phyloP scores from a whole-genome alignment of 2,888 invertebrate genomes.

The Notocelia uddmanniana region DNA sequence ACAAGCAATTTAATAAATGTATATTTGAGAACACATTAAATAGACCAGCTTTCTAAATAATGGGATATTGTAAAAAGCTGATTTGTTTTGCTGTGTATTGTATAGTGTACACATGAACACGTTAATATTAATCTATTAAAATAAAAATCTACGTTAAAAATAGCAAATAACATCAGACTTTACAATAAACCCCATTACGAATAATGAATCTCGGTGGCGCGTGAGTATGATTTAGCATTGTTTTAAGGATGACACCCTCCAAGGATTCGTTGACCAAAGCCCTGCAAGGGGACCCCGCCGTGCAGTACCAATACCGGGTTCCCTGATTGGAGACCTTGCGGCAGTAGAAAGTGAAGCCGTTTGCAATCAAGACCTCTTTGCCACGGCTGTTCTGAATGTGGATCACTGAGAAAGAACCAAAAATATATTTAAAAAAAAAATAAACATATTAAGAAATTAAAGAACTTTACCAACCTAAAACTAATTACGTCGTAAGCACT shows the following conservation, averaged over 20 bases:
- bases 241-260: not conserved
- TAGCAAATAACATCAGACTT: not conserved
- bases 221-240: not conserved
- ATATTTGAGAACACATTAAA: too few species aligned
- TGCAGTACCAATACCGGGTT: not conserved
- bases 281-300: not conserved
- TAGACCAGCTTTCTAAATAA: too few species aligned
- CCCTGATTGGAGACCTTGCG: not conserved
- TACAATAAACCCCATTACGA: conserved; percentile 11
- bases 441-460: too few species aligned
- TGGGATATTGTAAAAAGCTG: too few species aligned
- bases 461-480: too few species aligned
- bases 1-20: too few species aligned
- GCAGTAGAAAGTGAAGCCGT: not conserved
- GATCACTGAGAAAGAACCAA: not conserved
- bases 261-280: not conserved
- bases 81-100: too few species aligned
- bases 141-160: not conserved
- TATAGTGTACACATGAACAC: too few species aligned
- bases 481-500: too few species aligned
- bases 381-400: not conserved
- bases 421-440: not conserved
- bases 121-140: too few species aligned
- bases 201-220: not conserved
- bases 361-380: not conserved